Evolutionary conservation across 2,797 vertebrate genomes (phyloP), one percentile per base, ranked within the genome.

Genomic region (Agapornis canus): DNA sequence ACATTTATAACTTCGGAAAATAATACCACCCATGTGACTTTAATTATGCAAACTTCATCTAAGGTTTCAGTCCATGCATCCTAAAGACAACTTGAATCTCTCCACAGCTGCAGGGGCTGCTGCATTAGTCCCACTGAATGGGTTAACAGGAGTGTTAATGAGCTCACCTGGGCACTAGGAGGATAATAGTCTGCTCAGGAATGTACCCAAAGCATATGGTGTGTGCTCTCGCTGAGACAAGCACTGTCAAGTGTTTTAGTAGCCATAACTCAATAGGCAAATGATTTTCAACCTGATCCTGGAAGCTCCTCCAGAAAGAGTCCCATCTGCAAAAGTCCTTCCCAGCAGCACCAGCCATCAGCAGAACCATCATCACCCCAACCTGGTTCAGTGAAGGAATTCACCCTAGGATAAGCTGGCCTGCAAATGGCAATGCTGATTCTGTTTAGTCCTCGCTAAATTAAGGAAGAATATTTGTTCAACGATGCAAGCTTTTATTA

Each of bases 131-230:
- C 78, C 88, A 80, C 63, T 70, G 81, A 92, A 93, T 1, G 7
- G 63, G 78, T 35, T 84, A 89, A 86, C 3, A 3, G 65, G 69
- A 66, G 42, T 57, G 78, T 61, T 88, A 82, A 57, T 8, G 70
- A 95, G 73, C 49, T 88, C n/a, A 5, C 49, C 9, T 8, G 42
- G 51, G 80, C 2, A 5, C 52, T 57, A 64, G 70, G 40, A 79
- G 59, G 54, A 70, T 56, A 82, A 89, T 51, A 82, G 47, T 93
- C 91, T 76, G 31, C 51, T 79, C 26, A 26, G 89, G 86, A 92
- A 82, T 18, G 29, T 76, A 92, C 84, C 71, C 91, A 92, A 92
- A 93, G 75, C 78, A 77, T 89, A 87, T 87, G 83, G 92, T 69
- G 27, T 23, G 48, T 51, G 37, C 39, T 76, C n/a, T 76, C 76